Percentiles rank a stretch among this genome's conserved stretches.
phyloP scores from a whole-genome alignment of 1,140 invertebrate species.

The Akabosia matsudoensis region DNA sequence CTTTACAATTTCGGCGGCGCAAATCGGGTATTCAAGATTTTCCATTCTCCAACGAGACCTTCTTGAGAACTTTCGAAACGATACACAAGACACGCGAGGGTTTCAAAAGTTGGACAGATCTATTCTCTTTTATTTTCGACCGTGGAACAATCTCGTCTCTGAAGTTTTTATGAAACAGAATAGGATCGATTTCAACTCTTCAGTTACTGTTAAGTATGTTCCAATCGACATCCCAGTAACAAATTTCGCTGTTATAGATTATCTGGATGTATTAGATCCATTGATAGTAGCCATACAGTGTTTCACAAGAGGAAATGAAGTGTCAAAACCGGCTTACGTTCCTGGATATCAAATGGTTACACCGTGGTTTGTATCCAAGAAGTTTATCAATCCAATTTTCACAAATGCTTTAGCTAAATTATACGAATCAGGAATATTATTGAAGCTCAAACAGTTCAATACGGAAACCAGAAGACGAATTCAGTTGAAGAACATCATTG shows the following conservation, averaged over 20 bases:
- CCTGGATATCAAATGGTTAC: background rate
- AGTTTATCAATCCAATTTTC: background rate
- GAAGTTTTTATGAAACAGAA: too few species aligned
- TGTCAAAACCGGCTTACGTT: background rate
- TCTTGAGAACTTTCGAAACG: background rate
- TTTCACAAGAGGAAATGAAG: background rate
- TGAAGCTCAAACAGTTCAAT: background rate
- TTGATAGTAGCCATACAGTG: background rate
- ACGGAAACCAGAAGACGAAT: background rate
- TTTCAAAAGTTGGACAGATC: background rate
- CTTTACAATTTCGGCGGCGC: background rate
- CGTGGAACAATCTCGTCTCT: background rate
- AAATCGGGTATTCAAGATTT: background rate
- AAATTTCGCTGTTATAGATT: background rate
- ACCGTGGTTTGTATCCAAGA: background rate
- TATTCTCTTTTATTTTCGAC: background rate
- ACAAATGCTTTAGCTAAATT: background rate
- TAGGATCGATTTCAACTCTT: background rate
- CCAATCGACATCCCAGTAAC: background rate
- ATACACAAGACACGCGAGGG: too few species aligned
- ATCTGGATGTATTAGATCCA: background rate
- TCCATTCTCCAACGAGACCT: background rate
- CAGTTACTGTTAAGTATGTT: background rate
- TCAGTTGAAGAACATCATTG: too few species aligned
- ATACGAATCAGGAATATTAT: background rate